A percentile compares a stretch with the other conserved stretches of the same genome.
Evolutionary conservation across 2,888 invertebrate genomes (phyloP).

Genomic region (Argyresthia albistria): DNA sequence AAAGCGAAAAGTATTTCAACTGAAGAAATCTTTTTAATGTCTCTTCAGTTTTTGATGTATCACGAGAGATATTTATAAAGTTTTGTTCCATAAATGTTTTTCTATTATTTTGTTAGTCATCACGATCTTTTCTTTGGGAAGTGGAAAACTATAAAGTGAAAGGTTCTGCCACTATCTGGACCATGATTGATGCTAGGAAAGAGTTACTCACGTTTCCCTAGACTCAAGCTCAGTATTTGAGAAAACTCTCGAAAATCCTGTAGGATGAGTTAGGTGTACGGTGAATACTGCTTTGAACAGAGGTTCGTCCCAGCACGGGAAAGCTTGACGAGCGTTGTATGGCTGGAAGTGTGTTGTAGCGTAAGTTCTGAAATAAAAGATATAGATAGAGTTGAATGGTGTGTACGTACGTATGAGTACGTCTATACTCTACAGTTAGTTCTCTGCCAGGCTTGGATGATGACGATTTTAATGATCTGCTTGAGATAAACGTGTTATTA

Average conservation of each 20-base stretch:
- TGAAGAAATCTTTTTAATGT: too few relatives aligned
- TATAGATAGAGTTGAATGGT: too few relatives aligned
- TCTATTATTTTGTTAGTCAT: too few relatives aligned
- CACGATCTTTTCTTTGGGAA: too few relatives aligned
- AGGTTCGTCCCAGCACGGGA: conserved; percentile 92
- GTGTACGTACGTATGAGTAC: too few relatives aligned
- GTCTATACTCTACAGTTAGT: too few relatives aligned
- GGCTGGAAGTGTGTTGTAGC: conserved; percentile 85
- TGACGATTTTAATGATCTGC: too few relatives aligned
- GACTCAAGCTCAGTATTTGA: conserved; percentile 74
- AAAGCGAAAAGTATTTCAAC: neutral
- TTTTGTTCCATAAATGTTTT: too few relatives aligned
- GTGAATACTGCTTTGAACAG: conserved; percentile 82
- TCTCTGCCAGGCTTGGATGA: too few relatives aligned
- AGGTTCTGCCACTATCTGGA: neutral
- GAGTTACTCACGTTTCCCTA: conserved; percentile 26
- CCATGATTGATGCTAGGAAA: neutral
- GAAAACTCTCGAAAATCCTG: conserved; percentile 51
- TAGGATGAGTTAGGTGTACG: conserved; percentile 75
- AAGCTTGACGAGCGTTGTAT: conserved; percentile 84
- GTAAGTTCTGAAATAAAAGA: conserved; percentile 37
- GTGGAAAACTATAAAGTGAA: neutral
- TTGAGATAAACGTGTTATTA: neutral
- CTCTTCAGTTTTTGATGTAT: too few relatives aligned
- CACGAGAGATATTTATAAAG: too few relatives aligned